Percentiles rank a stretch among this genome's conserved stretches.
Evolutionary conservation across 1,140 invertebrate species (phyloP).

Genomic region (Carposina sasakii): DNA sequence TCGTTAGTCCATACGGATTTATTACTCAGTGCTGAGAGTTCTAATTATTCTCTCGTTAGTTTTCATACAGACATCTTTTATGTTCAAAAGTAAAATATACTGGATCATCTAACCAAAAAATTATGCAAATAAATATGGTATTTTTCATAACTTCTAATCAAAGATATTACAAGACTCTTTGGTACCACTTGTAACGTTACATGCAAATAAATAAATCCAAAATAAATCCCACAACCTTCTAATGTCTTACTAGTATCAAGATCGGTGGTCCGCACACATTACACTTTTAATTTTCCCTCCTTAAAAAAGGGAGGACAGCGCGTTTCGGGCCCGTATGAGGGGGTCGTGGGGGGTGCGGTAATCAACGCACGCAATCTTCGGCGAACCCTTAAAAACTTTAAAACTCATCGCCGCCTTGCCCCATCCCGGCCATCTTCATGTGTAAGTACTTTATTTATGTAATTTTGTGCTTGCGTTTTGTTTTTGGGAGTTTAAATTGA

Average conservation of each 20-base stretch:
- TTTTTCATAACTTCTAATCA: not conserved
- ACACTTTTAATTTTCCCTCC: conserved; percentile 71
- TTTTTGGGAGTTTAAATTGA: too few species aligned
- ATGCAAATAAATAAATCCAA: not conserved
- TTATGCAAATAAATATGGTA: not conserved
- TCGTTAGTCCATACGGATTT: too few species aligned
- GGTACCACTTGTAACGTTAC: not conserved
- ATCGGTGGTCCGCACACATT: conserved; percentile 13
- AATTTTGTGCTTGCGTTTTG: too few species aligned
- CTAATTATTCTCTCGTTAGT: too few species aligned
- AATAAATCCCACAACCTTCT: not conserved
- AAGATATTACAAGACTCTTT: not conserved
- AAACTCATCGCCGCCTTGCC: conserved; percentile 64
- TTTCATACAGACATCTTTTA: too few species aligned
- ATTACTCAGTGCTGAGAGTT: too few species aligned
- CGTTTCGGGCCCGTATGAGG: conserved; percentile 49
- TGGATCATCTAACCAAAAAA: too few species aligned
- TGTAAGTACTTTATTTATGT: too few species aligned
- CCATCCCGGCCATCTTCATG: too few species aligned
- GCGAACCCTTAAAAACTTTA: conserved; percentile 72
- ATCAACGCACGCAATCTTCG: conserved; percentile 71
- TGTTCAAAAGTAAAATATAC: too few species aligned
- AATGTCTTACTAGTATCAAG: conserved; percentile 57
- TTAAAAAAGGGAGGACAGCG: conserved; percentile 67
- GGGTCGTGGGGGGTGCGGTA: conserved; percentile 38